Evolutionary conservation across 2,113 vertebrate genomes (phyloP).

Genomic region (Callaeas wilsoni): DNA sequence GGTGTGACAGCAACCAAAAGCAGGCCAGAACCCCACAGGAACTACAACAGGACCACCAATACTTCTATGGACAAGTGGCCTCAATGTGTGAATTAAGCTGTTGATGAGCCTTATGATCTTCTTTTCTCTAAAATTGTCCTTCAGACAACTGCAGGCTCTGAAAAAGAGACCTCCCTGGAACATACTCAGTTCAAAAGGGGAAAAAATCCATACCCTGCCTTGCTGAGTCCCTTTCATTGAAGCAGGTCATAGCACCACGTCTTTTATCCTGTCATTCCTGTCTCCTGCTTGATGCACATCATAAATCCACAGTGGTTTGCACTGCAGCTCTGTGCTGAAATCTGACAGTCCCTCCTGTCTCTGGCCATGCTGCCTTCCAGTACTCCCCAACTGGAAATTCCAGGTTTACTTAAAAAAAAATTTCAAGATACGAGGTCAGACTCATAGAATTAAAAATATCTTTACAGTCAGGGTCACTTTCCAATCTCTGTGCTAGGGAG

Average conservation of each 20-base stretch:
- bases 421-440: background rate
- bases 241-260: constrained; percentile 39
- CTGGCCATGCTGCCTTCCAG: background rate
- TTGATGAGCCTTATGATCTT: background rate
- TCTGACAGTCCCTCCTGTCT: background rate
- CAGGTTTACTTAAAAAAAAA: background rate
- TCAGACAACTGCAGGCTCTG: background rate
- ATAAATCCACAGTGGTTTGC: constrained; percentile 31
- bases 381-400: background rate
- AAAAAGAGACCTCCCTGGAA: constrained; percentile 29
- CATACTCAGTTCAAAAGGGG: background rate
- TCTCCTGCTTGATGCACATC: constrained; percentile 17
- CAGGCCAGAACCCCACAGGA: background rate
- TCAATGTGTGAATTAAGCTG: background rate
- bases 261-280: constrained; percentile 41
- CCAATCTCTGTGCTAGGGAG: background rate
- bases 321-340: background rate
- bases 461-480: background rate
- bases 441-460: background rate
- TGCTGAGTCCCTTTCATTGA: background rate
- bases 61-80: background rate
- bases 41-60: background rate
- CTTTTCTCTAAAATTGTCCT: background rate
- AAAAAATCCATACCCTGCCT: constrained; percentile 27
- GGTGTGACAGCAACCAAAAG: background rate